Evolutionary conservation across 2,888 invertebrate genomes (phyloP), one percentile per base, ranked within the genome.

Genomic region (Eupsilia transversa): DNA sequence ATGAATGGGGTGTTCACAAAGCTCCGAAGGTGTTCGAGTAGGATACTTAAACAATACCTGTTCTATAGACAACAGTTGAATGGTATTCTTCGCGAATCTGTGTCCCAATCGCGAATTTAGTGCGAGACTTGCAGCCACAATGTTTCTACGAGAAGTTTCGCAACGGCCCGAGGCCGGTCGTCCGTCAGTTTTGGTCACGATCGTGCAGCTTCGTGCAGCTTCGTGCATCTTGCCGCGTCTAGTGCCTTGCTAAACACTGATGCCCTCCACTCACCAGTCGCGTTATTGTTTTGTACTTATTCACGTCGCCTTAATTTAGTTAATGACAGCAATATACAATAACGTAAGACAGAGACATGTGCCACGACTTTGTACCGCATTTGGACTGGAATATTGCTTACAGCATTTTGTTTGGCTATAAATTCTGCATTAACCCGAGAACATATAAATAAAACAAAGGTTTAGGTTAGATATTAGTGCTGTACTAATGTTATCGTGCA

Each of bases 21-120:
- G 77, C 69, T 76, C 77, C 80, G 80, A 87, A 87, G 83, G 82
- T 82, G 83, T 88, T 89, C 80, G 86, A 82, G 68, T 82, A 85
- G 72, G 78, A 76, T 80, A 81, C 85, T 84, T 83, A 87, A 89
- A 91, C 92, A 91, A 92, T 91, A 86, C 86, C 75, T 82, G 87
- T 83, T 83, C 79, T 78, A 82, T 85, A n/a, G n/a, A 87, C 87
- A 87, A 88, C 87, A 86, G 90, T 89, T 93, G 90, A 91, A 92
- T 92, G 91, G 91, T 92, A 91, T 92, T 93, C 91, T 91, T 90
- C 89, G 91, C 91, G 86, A 90, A 91, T 92, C 89, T 91, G 89
- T 95, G 93, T 92, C 91, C 91, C 93, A 94, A 95, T 95, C 92
- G 93, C 91, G 89, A 92, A 94, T 94, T 92, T 90, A 93, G 94